phyloP scores from a whole-genome alignment of 1,140 invertebrate species.

The Bombus confusus region DNA sequence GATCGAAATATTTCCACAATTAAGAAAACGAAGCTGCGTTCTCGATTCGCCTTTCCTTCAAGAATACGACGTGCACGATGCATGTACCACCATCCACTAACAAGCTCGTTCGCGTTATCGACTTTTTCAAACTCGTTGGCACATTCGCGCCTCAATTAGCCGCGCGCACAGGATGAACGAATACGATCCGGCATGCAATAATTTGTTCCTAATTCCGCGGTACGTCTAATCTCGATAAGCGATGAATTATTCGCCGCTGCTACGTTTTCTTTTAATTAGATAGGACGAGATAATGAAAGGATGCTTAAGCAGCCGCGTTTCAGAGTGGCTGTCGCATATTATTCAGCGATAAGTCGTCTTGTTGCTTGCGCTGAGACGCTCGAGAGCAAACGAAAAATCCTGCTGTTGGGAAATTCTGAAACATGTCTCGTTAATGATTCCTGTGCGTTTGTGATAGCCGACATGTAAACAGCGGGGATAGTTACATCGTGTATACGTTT shows the following conservation, averaged over 20 bases:
- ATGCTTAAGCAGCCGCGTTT: not conserved
- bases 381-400: not conserved
- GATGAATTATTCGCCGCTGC: constrained; percentile 2
- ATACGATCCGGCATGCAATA: not conserved
- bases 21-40: too few species aligned
- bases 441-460: not conserved
- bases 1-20: not conserved
- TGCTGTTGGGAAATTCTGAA: constrained; percentile 15
- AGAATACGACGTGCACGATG: not conserved
- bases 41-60: too few species aligned
- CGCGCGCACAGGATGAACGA: not conserved
- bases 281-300: not conserved
- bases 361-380: not conserved
- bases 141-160: constrained; percentile 10
- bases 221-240: constrained; percentile 5
- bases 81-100: not conserved
- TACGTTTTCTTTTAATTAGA: constrained; percentile 28
- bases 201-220: constrained; percentile 13
- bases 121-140: not conserved
- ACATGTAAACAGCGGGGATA: constrained; percentile 27
- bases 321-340: constrained; percentile 2
- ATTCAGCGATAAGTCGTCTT: constrained; percentile 36
- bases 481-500: constrained; percentile 8
- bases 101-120: not conserved
- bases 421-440: constrained; percentile 26